Evolutionary conservation across 1,140 invertebrate genomes (phyloP), one percentile per base, ranked within the genome.

Genomic region (Hylyphantes graminicola): DNA sequence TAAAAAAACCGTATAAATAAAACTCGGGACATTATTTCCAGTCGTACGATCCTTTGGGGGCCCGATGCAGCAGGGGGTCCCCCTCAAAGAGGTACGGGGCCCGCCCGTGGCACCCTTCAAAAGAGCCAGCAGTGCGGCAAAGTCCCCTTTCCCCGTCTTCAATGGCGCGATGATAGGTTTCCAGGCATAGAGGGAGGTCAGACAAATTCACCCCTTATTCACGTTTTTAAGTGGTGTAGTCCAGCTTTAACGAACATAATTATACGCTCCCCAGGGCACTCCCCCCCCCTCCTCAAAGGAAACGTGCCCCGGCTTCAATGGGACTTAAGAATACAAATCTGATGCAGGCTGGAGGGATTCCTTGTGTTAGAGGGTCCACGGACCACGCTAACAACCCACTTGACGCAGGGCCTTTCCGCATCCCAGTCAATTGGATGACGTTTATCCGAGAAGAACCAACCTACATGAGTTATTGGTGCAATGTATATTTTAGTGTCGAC

Each of bases 151-250:
- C n/a, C 50, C 19, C 17, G 19, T 63, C 68, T 64, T 81, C 19
- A 81, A 81, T 81, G 68, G 72, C 61, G 59, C 59, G 70, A 83
- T 81, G 68, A 73, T 72, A 81, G 67, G 61, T 54, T 73, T 54
- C 57, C 53, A 55, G 73, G 54, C 21, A 73, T 81, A 54, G 13
- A 35, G 19, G 80, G 72, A 75, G 80, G 80, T 83, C 80, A 83
- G 75, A 83, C 80, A 83, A 75, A 83, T 83, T 83, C 80, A 83
- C 70, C 72, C 80, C 80, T 83, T 83, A 83, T 83, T 83, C 80
- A 83, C 80, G 80, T 83, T 83, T 83, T 83, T 83, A 83, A 83
- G 80, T 83, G 80, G 80, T 83, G 80, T 83, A 83, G 80, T 83
- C 80, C 80, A 83, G 80, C 80, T 83, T 83, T 83, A 83, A 83